These are phyloP conservation scores for Mesorhabditis spiculigera DNA, from an alignment of 2,888 invertebrate species.

Conservation along the genomic window DNA sequence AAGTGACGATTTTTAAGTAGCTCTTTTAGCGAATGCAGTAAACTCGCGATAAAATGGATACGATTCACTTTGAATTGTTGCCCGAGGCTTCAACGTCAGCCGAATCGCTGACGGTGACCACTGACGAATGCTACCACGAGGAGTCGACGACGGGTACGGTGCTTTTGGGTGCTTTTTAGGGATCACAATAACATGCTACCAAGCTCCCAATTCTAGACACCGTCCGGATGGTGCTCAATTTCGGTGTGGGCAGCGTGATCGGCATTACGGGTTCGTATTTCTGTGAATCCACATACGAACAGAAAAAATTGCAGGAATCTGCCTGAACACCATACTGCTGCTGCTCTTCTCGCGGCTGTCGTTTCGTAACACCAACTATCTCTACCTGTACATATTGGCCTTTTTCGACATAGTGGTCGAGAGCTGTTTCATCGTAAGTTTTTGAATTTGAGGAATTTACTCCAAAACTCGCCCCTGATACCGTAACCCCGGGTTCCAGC, in stretches of 20 bases:
- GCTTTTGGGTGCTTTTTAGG: no score
- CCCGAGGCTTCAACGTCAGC: no score
- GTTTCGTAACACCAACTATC: conserved; percentile 24
- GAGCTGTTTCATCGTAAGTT: conserved; percentile 38
- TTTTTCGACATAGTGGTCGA: conserved; percentile 39
- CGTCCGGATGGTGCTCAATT: conserved; percentile 1
- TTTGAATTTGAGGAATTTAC: not conserved
- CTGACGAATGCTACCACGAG: no score
- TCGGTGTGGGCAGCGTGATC: not conserved
- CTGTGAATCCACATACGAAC: not conserved
- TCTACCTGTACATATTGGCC: conserved; percentile 37
- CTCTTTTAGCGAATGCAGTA: no score
- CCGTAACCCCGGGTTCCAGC: conserved; percentile 20
- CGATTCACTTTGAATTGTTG: no score
- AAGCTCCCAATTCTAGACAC: not conserved
- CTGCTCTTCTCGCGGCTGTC: conserved; percentile 26
- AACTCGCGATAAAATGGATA: no score
- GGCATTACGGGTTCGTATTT: not conserved
- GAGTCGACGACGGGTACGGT: no score
- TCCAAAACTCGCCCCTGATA: not conserved
- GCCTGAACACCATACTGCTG: conserved; percentile 35
- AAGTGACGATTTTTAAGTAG: no score
- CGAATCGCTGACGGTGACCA: no score
- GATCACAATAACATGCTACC: no score
- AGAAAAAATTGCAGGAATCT: conserved; percentile 20